These are phyloP conservation scores for Saxicola maurus DNA, from an alignment of 2,797 vertebrate genomes.

Conservation along the genomic window DNA sequence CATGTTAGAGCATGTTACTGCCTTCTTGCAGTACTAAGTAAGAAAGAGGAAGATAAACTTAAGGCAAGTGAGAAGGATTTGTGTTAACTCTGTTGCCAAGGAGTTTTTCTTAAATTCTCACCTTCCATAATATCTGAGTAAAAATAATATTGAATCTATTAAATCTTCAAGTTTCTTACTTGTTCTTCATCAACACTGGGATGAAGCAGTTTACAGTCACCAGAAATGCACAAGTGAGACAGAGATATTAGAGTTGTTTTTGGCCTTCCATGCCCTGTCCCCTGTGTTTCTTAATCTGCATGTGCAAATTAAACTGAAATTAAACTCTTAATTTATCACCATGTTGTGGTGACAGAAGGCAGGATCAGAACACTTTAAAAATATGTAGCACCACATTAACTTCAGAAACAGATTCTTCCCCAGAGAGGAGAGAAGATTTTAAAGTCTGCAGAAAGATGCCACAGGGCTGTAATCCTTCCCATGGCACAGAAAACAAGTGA, in stretches of 20 bases:
- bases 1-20: not conserved
- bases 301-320: conserved; percentile 43
- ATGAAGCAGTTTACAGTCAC: not conserved
- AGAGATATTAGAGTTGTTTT: not conserved
- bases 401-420: conserved; percentile 43
- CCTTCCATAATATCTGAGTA: not conserved
- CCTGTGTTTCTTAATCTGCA: conserved; percentile 13
- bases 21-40: not conserved
- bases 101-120: not conserved
- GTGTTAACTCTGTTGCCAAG: not conserved
- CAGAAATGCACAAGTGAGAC: not conserved
- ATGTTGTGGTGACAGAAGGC: conserved; percentile 14
- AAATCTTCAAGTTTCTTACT: not conserved
- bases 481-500: conserved; percentile 9
- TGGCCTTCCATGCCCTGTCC: conserved; percentile 6
- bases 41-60: not conserved
- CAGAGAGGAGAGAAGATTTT: conserved; percentile 12
- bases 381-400: conserved; percentile 25
- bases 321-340: conserved; percentile 23
- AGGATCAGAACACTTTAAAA: conserved; percentile 28
- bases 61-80: not conserved
- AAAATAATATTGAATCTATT: not conserved
- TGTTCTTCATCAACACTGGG: not conserved
- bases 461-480: conserved; percentile 10
- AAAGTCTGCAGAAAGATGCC: conserved; percentile 25